These are phyloP conservation scores for Bombus soroeensis DNA, from an alignment of 1,140 invertebrate species.

Conservation along the genomic window DNA sequence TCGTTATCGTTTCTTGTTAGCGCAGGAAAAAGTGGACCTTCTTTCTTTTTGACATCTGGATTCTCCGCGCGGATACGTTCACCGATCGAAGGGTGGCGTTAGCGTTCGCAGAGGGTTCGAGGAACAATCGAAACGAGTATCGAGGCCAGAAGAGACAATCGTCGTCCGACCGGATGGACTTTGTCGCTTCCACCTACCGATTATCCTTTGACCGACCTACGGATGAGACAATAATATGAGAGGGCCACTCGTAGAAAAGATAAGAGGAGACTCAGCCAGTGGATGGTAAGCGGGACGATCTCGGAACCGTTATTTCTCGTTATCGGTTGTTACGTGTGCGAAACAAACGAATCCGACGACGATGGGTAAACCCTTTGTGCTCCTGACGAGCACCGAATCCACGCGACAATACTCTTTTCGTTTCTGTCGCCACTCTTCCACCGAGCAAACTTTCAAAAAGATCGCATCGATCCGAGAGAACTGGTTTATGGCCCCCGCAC, in stretches of 20 bases:
- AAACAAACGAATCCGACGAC: constrained; percentile 53
- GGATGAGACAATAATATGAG: constrained; percentile 66
- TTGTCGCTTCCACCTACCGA: constrained; percentile 54
- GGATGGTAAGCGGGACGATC: constrained; percentile 37
- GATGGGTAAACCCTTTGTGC: constrained; percentile 46
- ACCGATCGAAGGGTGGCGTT: constrained; percentile 30
- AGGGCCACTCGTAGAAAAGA: constrained; percentile 51
- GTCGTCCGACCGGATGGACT: constrained; percentile 58
- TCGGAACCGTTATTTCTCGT: constrained; percentile 63
- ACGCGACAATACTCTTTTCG: constrained; percentile 35
- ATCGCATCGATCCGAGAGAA: constrained; percentile 25
- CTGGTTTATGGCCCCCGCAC: constrained; percentile 18
- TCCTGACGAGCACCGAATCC: constrained; percentile 42
- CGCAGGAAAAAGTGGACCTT: constrained; percentile 12
- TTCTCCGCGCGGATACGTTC: constrained; percentile 30
- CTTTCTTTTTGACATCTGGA: constrained; percentile 52
- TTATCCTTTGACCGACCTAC: constrained; percentile 66
- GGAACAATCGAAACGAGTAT: constrained; percentile 42
- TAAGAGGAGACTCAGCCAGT: constrained; percentile 28
- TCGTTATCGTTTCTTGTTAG: constrained; percentile 46
- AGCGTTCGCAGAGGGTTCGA: no score
- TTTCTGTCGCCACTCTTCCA: constrained; percentile 11
- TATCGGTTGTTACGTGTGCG: constrained; percentile 63
- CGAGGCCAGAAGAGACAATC: constrained; percentile 52
- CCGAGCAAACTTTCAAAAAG: constrained; percentile 37